These are phyloP conservation scores for Latheticus oryzae DNA, from an alignment of 2,888 invertebrate species.

Conservation along the genomic window DNA sequence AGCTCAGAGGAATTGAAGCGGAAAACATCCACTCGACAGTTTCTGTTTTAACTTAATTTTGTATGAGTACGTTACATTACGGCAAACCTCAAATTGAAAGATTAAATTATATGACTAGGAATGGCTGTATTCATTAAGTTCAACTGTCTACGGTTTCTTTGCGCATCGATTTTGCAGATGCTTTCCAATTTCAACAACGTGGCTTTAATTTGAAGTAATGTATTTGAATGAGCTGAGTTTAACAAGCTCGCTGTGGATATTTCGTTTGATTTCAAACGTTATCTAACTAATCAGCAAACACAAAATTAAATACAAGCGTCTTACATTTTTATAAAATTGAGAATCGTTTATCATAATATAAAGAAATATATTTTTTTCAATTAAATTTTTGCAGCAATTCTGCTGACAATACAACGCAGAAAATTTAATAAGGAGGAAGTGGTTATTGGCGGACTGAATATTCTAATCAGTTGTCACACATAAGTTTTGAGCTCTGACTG, in stretches of 20 bases:
- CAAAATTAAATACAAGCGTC: no score
- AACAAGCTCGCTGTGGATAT: neutral
- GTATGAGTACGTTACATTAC: conserved; percentile 7
- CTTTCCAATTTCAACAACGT: neutral
- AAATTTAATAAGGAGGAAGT: no score
- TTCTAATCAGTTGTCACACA: no score
- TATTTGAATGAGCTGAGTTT: neutral
- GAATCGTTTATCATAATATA: no score
- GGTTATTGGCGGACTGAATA: no score
- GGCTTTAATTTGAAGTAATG: conserved; percentile 1
- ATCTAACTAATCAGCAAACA: no score
- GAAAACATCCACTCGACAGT: conserved; percentile 10
- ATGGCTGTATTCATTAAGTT: conserved; percentile 11
- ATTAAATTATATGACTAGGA: conserved; percentile 29
- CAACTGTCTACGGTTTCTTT: conserved; percentile 6
- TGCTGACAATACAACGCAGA: no score
- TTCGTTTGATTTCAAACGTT: no score
- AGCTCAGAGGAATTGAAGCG: conserved; percentile 16
- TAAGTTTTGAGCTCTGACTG: no score
- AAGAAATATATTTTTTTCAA: no score
- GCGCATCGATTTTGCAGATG: conserved; percentile 5
- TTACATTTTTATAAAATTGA: no score
- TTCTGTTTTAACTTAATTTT: conserved; percentile 35
- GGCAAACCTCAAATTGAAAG: conserved; percentile 30
- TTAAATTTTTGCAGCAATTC: no score